Percentiles rank a stretch among this genome's conserved stretches.
phyloP scores from a whole-genome alignment of 2,113 vertebrate species.

The Sylvietta virens region DNA sequence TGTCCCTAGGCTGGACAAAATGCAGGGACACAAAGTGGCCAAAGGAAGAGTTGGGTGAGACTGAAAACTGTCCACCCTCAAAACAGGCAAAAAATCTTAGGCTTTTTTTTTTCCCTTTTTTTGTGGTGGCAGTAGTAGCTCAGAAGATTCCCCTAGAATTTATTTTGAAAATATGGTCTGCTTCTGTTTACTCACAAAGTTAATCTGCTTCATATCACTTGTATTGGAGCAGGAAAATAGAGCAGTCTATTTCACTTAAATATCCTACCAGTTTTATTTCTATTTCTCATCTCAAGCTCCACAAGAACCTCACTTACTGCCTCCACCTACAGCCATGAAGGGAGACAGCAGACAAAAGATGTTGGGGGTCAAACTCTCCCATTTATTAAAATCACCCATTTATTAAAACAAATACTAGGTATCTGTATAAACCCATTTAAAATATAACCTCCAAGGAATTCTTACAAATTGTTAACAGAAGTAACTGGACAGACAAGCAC shows the following conservation, averaged over 20 bases:
- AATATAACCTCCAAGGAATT: neutral
- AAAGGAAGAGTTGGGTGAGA: neutral
- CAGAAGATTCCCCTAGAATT: neutral
- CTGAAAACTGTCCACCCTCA: neutral
- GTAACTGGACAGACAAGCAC: neutral
- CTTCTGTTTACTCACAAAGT: neutral
- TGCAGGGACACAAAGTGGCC: neutral
- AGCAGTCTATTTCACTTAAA: neutral
- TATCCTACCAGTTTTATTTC: neutral
- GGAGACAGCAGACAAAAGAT: neutral
- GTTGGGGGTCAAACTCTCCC: neutral
- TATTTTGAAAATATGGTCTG: neutral
- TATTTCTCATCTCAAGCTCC: neutral
- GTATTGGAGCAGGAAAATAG: neutral
- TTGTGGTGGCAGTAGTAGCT: neutral
- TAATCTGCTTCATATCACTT: neutral
- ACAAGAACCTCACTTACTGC: neutral
- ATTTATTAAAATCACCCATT: neutral
- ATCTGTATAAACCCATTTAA: neutral
- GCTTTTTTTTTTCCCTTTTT: neutral
- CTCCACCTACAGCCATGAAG: neutral
- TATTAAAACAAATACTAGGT: neutral
- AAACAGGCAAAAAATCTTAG: neutral
- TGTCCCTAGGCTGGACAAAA: neutral
- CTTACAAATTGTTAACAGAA: neutral